A percentile compares a stretch with the other conserved stretches of the same genome.
These are phyloP conservation scores for Chlorodrepanis virens DNA, from an alignment of 2,113 vertebrate genomes.

Conservation along the genomic window DNA sequence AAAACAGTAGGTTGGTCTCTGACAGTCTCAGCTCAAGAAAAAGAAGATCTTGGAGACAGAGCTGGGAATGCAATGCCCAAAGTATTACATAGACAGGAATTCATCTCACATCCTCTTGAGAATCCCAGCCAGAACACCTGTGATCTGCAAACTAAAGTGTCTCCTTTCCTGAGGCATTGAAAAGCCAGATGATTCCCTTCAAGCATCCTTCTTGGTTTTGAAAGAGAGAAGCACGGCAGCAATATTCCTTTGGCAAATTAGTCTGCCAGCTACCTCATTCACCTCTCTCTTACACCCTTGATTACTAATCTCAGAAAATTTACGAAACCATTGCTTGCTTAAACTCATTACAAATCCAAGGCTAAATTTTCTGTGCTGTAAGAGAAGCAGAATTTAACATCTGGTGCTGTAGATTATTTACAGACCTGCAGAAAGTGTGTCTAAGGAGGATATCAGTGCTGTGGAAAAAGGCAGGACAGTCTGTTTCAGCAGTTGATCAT, in stretches of 20 bases:
- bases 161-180: background rate
- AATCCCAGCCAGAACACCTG: background rate
- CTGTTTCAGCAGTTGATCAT: background rate
- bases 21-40: background rate
- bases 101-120: background rate
- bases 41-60: background rate
- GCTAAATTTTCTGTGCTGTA: background rate
- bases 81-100: background rate
- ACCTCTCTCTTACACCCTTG: background rate
- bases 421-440: background rate
- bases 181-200: background rate
- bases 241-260: background rate
- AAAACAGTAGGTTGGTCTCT: background rate
- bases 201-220: background rate
- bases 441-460: background rate
- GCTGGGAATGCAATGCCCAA: background rate
- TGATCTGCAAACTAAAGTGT: background rate
- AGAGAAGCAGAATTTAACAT: background rate
- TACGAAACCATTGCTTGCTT: background rate
- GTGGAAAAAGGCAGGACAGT: background rate
- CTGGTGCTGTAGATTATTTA: background rate
- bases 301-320: background rate
- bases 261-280: background rate
- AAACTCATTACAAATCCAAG: background rate
- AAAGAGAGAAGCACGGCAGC: background rate